Percentiles rank a stretch among this genome's conserved stretches.
Evolutionary conservation across 2,113 vertebrate genomes (phyloP).

Genomic region (Fulmarus glacialis): DNA sequence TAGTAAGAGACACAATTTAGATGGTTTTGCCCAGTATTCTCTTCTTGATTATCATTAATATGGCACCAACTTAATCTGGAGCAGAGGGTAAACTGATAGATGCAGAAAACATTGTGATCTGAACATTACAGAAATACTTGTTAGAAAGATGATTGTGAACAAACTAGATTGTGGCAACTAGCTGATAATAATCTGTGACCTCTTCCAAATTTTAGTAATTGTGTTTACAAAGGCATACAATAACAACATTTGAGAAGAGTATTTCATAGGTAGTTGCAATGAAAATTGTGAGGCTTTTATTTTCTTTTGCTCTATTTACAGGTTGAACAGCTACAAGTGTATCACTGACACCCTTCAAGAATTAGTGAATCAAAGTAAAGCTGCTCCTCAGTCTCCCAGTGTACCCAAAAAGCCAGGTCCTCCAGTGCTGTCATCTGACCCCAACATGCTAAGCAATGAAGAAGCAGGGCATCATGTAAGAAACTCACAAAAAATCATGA

Average conservation of each 20-base stretch:
- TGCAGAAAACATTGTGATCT: neutral
- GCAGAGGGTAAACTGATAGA: neutral
- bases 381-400: conserved; percentile 96
- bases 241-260: neutral
- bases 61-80: neutral
- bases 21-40: neutral
- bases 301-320: conserved; percentile 50
- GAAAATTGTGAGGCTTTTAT: neutral
- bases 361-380: conserved; percentile 96
- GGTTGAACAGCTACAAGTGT: conserved; percentile 93
- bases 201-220: neutral
- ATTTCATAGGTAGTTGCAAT: neutral
- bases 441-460: conserved; percentile 98
- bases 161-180: neutral
- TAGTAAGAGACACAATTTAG: neutral
- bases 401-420: conserved; percentile 97
- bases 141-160: neutral
- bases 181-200: neutral
- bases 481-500: neutral
- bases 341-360: conserved; percentile 98
- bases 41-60: neutral
- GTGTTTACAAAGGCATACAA: neutral
- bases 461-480: conserved; percentile 95
- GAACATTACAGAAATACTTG: neutral
- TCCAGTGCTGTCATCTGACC: conserved; percentile 93